These are phyloP conservation scores for Melanotaenia nigrans DNA, from an alignment of 2,797 vertebrate genomes.

Conservation along the genomic window DNA sequence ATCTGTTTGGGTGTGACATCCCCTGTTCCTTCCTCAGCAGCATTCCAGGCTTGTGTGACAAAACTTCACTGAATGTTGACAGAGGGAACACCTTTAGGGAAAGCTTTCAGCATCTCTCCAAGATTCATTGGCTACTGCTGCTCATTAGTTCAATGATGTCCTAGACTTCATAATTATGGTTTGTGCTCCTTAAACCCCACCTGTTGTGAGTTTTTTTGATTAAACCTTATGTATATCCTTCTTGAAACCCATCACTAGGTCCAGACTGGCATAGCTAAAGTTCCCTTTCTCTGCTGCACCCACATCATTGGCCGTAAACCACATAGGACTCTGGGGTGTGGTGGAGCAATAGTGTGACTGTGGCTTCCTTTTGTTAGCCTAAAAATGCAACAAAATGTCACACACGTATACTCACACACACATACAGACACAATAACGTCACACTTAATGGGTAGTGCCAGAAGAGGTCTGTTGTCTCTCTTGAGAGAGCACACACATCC, in stretches of 20 bases:
- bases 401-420: conserved; percentile 18
- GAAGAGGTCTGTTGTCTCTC: conserved; percentile 46
- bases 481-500: conserved; percentile 40
- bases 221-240: conserved; percentile 26
- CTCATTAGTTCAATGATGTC: conserved; percentile 31
- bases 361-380: conserved; percentile 73
- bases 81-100: conserved; percentile 54
- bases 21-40: conserved; percentile 64
- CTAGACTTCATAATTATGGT: conserved; percentile 32
- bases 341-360: conserved; percentile 62
- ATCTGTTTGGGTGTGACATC: conserved; percentile 68
- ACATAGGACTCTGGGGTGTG: conserved; percentile 68
- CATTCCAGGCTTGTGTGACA: conserved; percentile 71
- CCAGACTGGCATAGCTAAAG: conserved; percentile 49
- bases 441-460: conserved; percentile 45
- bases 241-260: conserved; percentile 35
- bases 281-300: conserved; percentile 31
- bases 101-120: conserved; percentile 45
- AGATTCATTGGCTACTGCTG: not conserved
- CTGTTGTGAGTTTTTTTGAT: conserved; percentile 36
- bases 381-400: conserved; percentile 50
- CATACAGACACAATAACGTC: conserved; percentile 58
- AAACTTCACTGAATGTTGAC: conserved; percentile 45
- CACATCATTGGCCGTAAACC: conserved; percentile 54
- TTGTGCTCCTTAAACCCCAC: conserved; percentile 39